Conservation (phyloP, 64 coral and sea anemone genomes). For the Hydrozoanthus tunicans region DNA sequence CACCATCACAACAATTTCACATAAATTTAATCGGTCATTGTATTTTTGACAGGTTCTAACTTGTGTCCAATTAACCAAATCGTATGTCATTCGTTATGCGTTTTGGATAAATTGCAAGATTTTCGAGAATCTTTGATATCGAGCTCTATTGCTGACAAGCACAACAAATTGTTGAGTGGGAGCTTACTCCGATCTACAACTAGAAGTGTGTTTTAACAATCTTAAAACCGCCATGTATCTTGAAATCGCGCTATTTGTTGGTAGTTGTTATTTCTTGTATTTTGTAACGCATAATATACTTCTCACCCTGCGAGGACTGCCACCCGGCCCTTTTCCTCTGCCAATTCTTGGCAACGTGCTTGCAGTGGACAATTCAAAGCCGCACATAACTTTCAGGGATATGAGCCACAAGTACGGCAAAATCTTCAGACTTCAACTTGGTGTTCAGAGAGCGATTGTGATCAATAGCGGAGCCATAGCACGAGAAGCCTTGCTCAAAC, state of each 20-base stretch:
- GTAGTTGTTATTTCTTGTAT: neutral
- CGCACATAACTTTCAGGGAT: constrained; percentile 30
- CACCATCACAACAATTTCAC: too few relatives aligned
- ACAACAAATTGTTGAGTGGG: too few relatives aligned
- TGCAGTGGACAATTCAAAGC: constrained; percentile 30
- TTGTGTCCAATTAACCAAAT: too few relatives aligned
- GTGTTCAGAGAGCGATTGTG: constrained; percentile 25
- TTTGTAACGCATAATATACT: neutral
- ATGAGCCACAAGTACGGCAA: constrained; percentile 53
- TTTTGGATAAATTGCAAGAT: too few relatives aligned
- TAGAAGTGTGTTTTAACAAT: too few relatives aligned
- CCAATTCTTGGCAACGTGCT: constrained; percentile 55
- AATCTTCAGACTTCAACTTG: constrained; percentile 37
- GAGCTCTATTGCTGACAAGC: too few relatives aligned
- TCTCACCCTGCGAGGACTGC: neutral
- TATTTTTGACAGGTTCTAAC: too few relatives aligned
- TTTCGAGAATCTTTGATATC: too few relatives aligned
- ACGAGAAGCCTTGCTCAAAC: constrained; percentile 38
- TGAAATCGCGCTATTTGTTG: neutral
- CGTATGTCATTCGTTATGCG: too few relatives aligned
- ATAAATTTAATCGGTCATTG: too few relatives aligned
- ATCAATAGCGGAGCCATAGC: constrained; percentile 45
- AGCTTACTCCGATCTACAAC: too few relatives aligned
- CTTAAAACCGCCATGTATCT: neutral
- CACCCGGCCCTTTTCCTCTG: constrained; percentile 56